phyloP scores from a whole-genome alignment of 2,113 vertebrate species.

The Micronisus gabar region DNA sequence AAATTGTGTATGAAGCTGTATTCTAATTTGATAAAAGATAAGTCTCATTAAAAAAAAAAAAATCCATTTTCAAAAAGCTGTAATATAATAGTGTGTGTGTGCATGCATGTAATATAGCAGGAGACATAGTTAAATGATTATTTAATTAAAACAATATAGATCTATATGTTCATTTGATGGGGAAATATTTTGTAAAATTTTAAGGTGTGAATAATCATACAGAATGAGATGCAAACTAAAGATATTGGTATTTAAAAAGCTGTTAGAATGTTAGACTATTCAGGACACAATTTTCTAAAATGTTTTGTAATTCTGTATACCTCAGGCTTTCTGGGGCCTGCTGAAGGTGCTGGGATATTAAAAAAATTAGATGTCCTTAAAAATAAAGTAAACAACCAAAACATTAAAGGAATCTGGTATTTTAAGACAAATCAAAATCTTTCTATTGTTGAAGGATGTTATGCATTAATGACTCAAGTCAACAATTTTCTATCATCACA shows the following conservation, averaged over 20 bases:
- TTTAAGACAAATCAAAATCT: neutral
- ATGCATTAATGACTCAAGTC: neutral
- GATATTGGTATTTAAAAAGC: neutral
- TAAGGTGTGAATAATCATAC: neutral
- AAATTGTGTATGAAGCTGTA: neutral
- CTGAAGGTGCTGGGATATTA: neutral
- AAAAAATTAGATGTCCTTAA: neutral
- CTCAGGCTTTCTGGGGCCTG: neutral
- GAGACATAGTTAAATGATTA: neutral
- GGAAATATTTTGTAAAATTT: neutral
- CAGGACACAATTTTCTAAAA: neutral
- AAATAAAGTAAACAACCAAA: neutral
- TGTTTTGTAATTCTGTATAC: neutral
- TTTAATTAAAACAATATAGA: neutral
- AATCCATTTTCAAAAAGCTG: neutral
- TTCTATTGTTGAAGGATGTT: neutral
- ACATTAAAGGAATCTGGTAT: neutral
- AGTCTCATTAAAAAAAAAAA: neutral
- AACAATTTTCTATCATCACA: neutral
- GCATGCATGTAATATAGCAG: neutral
- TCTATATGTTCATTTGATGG: neutral
- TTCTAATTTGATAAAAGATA: neutral
- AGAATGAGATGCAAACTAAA: neutral
- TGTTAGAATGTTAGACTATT: neutral
- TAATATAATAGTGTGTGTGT: neutral